A percentile compares a stretch with the other conserved stretches of the same genome.
phyloP scores from a whole-genome alignment of 2,888 invertebrate genomes.

The Drosophila koepferae region DNA sequence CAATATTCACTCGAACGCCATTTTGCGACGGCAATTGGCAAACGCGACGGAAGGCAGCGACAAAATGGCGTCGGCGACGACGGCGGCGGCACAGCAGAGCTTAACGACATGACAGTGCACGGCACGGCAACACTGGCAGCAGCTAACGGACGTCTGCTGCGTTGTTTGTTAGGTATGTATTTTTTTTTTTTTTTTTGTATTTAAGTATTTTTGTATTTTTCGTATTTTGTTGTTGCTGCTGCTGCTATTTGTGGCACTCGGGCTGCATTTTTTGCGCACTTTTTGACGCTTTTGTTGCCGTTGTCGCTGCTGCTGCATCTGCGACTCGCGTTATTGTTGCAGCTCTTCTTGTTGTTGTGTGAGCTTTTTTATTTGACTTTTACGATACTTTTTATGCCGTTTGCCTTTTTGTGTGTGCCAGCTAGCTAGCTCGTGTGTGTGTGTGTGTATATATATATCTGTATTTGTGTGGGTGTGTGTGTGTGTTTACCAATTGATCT shows the following conservation, averaged over 20 bases:
- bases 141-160: slow-evolving; percentile 61
- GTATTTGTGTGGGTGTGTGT: slow-evolving; percentile 19
- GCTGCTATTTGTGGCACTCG: slow-evolving; percentile 61
- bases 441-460: slow-evolving; percentile 1
- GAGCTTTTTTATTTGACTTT: slow-evolving; percentile 72
- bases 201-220: slow-evolving; percentile 12
- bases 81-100: slow-evolving; percentile 32
- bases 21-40: slow-evolving; percentile 71
- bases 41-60: slow-evolving; percentile 53
- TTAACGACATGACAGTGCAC: slow-evolving; percentile 53
- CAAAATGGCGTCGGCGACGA: slow-evolving; percentile 76
- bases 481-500: slow-evolving; percentile 83
- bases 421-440: background rate
- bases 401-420: slow-evolving; percentile 67
- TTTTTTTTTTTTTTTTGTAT: slow-evolving; percentile 3
- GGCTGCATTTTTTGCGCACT: slow-evolving; percentile 68
- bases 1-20: slow-evolving; percentile 48
- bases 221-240: background rate
- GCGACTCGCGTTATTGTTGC: slow-evolving; percentile 47
- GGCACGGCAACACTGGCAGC: slow-evolving; percentile 63
- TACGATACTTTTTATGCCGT: slow-evolving; percentile 75
- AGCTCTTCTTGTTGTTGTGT: slow-evolving; percentile 48
- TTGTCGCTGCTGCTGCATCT: slow-evolving; percentile 39
- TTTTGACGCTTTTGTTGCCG: slow-evolving; percentile 72
- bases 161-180: slow-evolving; percentile 44